Evolutionary conservation across 30 jellyfish, hydroid and myxozoan genomes (phyloP).

Genomic region (Chironex yamaguchii): DNA sequence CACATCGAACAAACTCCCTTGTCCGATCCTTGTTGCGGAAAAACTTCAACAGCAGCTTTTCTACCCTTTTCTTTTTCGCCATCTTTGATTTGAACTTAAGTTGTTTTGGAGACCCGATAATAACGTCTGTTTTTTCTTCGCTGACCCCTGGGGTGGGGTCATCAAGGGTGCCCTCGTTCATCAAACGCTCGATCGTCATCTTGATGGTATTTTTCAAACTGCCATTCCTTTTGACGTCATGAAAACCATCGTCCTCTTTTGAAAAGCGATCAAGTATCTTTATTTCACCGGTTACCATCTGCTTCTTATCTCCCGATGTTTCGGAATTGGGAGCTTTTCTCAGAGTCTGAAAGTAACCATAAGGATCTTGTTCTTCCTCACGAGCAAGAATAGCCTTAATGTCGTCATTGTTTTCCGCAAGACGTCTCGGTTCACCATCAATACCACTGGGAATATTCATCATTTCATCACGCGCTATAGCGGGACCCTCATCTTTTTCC

Average conservation of each 20-base stretch:
- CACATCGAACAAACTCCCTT: not conserved
- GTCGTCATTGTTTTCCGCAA: not conserved
- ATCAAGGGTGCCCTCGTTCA: not conserved
- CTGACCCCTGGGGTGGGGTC: not conserved
- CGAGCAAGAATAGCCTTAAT: not conserved
- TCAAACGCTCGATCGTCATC: not conserved
- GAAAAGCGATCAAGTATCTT: not conserved
- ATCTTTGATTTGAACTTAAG: not conserved
- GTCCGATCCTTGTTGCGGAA: not conserved
- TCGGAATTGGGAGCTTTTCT: not conserved
- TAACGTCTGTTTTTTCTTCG: not conserved
- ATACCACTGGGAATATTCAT: too few relatives aligned
- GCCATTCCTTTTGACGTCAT: too few relatives aligned
- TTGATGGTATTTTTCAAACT: not conserved
- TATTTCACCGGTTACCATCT: too few relatives aligned
- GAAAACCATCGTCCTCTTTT: not conserved
- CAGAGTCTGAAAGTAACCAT: not conserved
- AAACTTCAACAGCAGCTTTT: not conserved
- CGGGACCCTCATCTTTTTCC: not conserved
- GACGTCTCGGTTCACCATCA: constrained; percentile 10
- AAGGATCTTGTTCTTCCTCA: not conserved
- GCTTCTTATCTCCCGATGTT: not conserved
- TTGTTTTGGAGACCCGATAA: not conserved
- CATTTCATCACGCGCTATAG: not conserved
- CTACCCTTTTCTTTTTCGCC: not conserved